These are phyloP conservation scores for Lepus townsendii DNA, from an alignment of 2,797 vertebrate genomes.

Conservation along the genomic window DNA sequence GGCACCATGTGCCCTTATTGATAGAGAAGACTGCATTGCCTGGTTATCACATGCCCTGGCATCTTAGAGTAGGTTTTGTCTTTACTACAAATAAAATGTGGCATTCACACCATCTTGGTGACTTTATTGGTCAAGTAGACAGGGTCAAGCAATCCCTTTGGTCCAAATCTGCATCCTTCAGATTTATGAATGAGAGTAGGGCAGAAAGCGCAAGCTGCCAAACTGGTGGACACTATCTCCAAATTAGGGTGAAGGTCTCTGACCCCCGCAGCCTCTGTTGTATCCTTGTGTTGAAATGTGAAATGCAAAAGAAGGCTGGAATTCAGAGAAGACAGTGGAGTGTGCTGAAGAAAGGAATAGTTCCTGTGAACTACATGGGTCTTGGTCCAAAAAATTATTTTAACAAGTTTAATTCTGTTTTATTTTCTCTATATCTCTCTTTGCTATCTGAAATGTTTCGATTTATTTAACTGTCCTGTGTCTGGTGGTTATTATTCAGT, in stretches of 20 bases:
- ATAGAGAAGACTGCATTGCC: not conserved
- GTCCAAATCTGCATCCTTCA: not conserved
- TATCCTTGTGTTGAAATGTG: not conserved
- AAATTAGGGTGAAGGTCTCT: not conserved
- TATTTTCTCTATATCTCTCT: conserved; percentile 20
- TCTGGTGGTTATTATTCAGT: not conserved
- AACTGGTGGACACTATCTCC: not conserved
- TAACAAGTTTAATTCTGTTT: not conserved
- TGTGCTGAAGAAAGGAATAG: not conserved
- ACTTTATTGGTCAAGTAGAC: not conserved
- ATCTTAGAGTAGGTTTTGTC: not conserved
- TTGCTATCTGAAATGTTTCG: not conserved
- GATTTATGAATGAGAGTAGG: not conserved
- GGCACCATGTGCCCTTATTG: not conserved
- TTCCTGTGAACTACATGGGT: not conserved
- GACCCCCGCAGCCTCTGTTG: not conserved
- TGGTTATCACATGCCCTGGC: not conserved
- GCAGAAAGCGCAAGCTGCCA: not conserved
- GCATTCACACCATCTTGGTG: not conserved
- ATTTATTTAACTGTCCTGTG: conserved; percentile 17
- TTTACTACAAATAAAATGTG: not conserved
- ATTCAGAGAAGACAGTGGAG: not conserved
- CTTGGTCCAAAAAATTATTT: not conserved
- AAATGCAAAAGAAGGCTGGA: not conserved
- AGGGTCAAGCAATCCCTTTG: not conserved